These are phyloP conservation scores for Nipponacmea schrenckii DNA, from an alignment of 2,888 invertebrate species.

Conservation along the genomic window DNA sequence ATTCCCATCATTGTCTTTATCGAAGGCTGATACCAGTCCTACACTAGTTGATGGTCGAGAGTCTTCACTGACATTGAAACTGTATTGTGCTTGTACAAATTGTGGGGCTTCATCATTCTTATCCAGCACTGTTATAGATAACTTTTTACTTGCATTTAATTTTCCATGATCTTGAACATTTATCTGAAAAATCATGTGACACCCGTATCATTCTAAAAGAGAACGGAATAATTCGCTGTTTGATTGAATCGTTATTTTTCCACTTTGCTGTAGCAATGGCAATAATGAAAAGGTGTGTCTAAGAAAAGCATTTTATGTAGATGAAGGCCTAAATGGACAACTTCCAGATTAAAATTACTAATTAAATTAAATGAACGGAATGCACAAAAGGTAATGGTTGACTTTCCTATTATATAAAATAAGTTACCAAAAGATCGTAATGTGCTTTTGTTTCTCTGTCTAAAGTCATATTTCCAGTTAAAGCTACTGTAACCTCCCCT, in stretches of 20 bases:
- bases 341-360: too few relatives aligned
- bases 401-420: not conserved
- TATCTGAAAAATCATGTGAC: not conserved
- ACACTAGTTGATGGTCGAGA: slow-evolving; percentile 20
- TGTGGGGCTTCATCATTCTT: slow-evolving; percentile 30
- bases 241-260: too few relatives aligned
- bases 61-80: slow-evolving; percentile 20
- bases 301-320: too few relatives aligned
- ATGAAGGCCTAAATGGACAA: too few relatives aligned
- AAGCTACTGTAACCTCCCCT: slow-evolving; percentile 21
- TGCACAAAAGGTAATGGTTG: too few relatives aligned
- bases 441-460: slow-evolving; percentile 23
- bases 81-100: slow-evolving; percentile 22
- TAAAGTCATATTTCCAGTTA: slow-evolving; percentile 11
- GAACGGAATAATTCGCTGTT: too few relatives aligned
- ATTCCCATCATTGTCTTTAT: slow-evolving; percentile 31
- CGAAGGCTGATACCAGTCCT: slow-evolving; percentile 35
- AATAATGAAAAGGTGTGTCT: too few relatives aligned
- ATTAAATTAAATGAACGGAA: too few relatives aligned
- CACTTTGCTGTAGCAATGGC: too few relatives aligned
- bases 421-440: slow-evolving; percentile 26
- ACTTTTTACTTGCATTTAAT: slow-evolving; percentile 8
- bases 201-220: too few relatives aligned
- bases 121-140: slow-evolving; percentile 29
- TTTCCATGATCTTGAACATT: slow-evolving; percentile 30